These are phyloP conservation scores for Syritta pipiens DNA, from an alignment of 2,888 invertebrate genomes.

Conservation along the genomic window DNA sequence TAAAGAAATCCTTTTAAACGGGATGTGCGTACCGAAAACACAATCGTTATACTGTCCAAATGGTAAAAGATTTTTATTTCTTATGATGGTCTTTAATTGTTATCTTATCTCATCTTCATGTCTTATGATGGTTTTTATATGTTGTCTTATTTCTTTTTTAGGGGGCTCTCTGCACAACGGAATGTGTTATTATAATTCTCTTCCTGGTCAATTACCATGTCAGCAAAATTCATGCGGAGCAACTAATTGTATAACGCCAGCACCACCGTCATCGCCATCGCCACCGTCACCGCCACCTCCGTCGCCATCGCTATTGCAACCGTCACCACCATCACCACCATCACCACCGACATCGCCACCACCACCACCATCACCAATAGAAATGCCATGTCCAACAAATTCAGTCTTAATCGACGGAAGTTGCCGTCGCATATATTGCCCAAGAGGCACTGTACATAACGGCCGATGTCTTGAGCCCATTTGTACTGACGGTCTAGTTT, in stretches of 20 bases:
- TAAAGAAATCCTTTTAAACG: too few species aligned
- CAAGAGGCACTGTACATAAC: conserved; percentile 14
- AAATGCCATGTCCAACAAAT: conserved; percentile 19
- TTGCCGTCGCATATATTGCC: conserved; percentile 43
- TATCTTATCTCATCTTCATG: neutral
- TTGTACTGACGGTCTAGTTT: conserved; percentile 43
- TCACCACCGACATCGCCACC: neutral
- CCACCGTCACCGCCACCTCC: neutral
- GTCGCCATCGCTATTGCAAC: neutral
- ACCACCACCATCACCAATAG: neutral
- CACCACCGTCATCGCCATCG: neutral
- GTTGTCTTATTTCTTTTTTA: too few species aligned
- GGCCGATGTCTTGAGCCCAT: conserved; percentile 51
- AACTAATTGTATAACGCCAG: neutral
- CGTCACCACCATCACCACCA: neutral
- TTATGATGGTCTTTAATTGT: neutral
- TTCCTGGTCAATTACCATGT: neutral
- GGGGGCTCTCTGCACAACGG: conserved; percentile 19
- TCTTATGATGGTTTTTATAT: too few species aligned
- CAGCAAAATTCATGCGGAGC: neutral
- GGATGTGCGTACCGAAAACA: too few species aligned
- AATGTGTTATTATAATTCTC: conserved; percentile 7
- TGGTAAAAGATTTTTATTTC: neutral
- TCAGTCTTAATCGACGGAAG: conserved; percentile 18
- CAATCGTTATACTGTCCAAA: conserved; percentile 14